Conservation (phyloP, 2,797 vertebrate genomes). For the Peromyscus eremicus region DNA sequence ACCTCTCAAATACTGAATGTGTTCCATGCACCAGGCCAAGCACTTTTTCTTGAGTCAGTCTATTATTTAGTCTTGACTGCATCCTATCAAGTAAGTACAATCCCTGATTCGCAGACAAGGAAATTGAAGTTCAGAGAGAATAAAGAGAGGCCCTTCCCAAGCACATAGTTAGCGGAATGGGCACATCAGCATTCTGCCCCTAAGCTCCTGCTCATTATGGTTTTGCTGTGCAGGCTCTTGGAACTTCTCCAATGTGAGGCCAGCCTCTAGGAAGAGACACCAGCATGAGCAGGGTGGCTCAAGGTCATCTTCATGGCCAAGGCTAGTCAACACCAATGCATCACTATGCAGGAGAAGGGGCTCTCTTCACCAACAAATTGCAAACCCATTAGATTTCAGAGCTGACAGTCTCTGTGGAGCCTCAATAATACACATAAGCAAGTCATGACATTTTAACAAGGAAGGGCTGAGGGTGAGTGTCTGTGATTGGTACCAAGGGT, state of each 20-base stretch:
- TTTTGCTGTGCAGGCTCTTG: not conserved
- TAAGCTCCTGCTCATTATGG: slow-evolving; percentile 1
- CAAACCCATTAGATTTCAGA: not conserved
- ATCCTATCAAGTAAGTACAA: slow-evolving; percentile 7
- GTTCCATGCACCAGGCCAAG: not conserved
- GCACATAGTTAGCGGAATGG: slow-evolving; percentile 34
- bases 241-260: slow-evolving; percentile 27
- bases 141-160: slow-evolving; percentile 3
- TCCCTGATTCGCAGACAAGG: slow-evolving; percentile 1
- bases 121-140: slow-evolving; percentile 47
- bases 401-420: not conserved
- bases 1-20: not conserved
- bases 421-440: not conserved
- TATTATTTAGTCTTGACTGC: not conserved
- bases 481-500: not conserved
- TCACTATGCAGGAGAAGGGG: not conserved
- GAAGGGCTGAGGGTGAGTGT: not conserved
- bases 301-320: slow-evolving; percentile 44
- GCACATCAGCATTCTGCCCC: not conserved
- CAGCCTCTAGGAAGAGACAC: not conserved
- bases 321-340: not conserved
- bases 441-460: not conserved
- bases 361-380: not conserved
- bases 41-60: not conserved
- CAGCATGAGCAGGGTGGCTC: not conserved